Evolutionary conservation across 2,888 invertebrate genomes (phyloP).

Genomic region (Capitulum mitella): DNA sequence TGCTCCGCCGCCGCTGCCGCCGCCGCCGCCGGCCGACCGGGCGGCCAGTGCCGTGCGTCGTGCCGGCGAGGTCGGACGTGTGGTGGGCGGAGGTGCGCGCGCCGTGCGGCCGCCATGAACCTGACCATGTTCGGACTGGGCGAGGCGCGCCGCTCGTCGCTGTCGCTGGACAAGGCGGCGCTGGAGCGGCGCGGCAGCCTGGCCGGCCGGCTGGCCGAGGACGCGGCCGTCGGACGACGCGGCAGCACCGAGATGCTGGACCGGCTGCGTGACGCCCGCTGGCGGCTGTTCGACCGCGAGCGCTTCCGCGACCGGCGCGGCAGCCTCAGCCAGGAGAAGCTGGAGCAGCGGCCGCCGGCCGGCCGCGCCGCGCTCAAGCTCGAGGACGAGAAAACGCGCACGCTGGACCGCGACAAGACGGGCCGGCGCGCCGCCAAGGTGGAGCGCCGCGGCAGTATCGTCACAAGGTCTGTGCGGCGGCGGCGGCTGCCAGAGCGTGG

Average conservation of each 20-base stretch:
- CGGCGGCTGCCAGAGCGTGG: too few relatives aligned
- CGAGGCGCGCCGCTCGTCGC: conserved; percentile 39
- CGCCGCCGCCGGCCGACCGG: neutral
- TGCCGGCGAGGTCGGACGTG: neutral
- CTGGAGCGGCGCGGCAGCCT: conserved; percentile 39
- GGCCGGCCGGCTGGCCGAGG: conserved; percentile 35
- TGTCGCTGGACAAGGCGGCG: conserved; percentile 38
- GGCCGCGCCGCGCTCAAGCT: neutral
- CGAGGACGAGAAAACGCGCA: neutral
- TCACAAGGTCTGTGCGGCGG: conserved; percentile 39
- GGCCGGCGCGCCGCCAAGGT: conserved; percentile 22
- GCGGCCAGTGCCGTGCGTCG: neutral
- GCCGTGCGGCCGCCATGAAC: neutral
- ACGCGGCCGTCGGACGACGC: neutral
- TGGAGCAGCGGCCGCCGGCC: conserved; percentile 14
- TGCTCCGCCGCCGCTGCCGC: neutral
- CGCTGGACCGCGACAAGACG: conserved; percentile 29
- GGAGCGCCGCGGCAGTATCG: conserved; percentile 39
- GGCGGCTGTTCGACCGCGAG: neutral
- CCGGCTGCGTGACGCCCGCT: neutral
- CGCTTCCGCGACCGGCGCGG: neutral
- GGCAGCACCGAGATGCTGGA: conserved; percentile 18
- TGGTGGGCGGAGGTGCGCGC: neutral
- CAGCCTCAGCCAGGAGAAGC: conserved; percentile 11
- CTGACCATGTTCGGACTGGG: conserved; percentile 32